These are phyloP conservation scores for Diaphora mendica DNA, from an alignment of 2,888 invertebrate genomes.

Conservation along the genomic window DNA sequence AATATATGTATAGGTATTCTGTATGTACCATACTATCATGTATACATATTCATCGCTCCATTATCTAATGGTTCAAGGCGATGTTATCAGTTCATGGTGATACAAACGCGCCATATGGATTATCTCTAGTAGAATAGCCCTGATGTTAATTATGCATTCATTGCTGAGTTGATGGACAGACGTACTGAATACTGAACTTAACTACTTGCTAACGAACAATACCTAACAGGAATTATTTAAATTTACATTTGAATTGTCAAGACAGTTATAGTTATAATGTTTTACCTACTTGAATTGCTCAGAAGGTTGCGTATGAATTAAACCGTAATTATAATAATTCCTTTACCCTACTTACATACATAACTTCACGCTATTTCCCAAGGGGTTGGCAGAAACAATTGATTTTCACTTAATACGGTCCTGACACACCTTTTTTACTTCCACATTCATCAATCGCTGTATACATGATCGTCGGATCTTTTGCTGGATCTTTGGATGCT, in stretches of 20 bases:
- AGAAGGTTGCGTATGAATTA: too few relatives aligned
- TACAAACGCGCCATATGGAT: constrained; percentile 42
- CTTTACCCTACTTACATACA: too few relatives aligned
- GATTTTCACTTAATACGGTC: too few relatives aligned
- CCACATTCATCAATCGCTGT: too few relatives aligned
- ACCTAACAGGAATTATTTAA: neutral
- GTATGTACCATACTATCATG: neutral
- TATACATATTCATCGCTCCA: neutral
- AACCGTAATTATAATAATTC: too few relatives aligned
- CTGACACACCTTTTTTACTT: too few relatives aligned
- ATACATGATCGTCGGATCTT: too few relatives aligned
- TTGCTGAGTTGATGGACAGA: neutral
- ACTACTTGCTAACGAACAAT: neutral
- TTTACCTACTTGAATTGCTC: neutral
- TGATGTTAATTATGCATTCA: neutral
- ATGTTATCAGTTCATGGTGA: constrained; percentile 29
- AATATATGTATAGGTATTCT: neutral
- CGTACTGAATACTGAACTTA: neutral
- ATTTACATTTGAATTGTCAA: neutral
- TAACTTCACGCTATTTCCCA: too few relatives aligned
- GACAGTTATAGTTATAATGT: neutral
- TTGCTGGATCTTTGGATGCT: too few relatives aligned
- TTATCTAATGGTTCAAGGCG: constrained; percentile 39
- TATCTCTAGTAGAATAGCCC: neutral
- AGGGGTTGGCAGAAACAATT: too few relatives aligned